Conservation (phyloP, 2,888 invertebrate species). For the Chrysolina oricalcia region DNA sequence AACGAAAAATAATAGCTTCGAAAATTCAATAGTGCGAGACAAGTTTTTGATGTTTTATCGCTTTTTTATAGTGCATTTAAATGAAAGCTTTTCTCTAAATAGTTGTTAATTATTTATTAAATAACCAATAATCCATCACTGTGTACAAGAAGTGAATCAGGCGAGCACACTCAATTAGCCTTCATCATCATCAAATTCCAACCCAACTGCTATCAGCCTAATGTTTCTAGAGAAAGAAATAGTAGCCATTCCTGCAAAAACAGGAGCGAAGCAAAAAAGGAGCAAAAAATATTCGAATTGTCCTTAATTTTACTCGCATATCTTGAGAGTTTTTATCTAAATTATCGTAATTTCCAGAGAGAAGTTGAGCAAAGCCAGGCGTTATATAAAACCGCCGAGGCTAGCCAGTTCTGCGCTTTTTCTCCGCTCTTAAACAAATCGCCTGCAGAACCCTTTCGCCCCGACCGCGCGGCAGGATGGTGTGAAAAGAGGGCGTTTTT, state of each 20-base stretch:
- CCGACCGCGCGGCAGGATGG: conserved; percentile 27
- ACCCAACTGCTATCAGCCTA: too few species aligned
- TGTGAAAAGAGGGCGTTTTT: conserved; percentile 20
- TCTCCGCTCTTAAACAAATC: conserved; percentile 54
- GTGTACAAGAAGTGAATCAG: too few species aligned
- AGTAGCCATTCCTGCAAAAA: conserved; percentile 38
- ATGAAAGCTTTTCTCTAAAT: too few species aligned
- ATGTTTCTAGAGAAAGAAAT: conserved; percentile 28
- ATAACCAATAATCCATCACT: too few species aligned
- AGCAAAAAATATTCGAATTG: conserved; percentile 44
- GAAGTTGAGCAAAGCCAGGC: conserved; percentile 46
- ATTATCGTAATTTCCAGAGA: conserved; percentile 47
- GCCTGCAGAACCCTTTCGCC: conserved; percentile 53
- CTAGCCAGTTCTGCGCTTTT: conserved; percentile 49
- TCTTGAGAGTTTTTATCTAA: conserved; percentile 50
- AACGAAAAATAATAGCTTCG: too few species aligned
- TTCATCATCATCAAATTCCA: too few species aligned
- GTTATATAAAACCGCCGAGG: conserved; percentile 48
- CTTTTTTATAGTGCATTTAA: too few species aligned
- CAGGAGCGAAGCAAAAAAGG: conserved; percentile 20
- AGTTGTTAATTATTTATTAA: too few species aligned
- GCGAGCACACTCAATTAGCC: too few species aligned
- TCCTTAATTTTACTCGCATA: conserved; percentile 48
- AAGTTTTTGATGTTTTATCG: too few species aligned
- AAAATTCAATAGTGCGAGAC: too few species aligned